Conservation (phyloP, 2,797 vertebrate genomes). For the Myotis daubentonii region DNA sequence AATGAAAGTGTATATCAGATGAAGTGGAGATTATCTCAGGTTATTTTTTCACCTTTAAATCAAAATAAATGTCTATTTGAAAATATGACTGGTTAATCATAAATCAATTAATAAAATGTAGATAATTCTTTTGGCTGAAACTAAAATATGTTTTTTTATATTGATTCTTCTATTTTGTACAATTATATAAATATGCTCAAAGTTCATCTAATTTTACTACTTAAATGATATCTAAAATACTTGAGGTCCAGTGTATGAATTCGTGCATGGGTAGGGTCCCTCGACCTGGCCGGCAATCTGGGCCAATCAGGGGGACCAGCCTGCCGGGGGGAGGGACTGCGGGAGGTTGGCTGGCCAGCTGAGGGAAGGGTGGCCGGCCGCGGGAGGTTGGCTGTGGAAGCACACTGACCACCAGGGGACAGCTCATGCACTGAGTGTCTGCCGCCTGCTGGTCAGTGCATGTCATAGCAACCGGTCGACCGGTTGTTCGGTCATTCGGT, state of each 20-base stretch:
- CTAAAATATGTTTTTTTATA: not conserved
- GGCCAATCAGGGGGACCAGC: no score
- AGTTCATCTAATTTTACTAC: not conserved
- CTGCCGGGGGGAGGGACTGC: no score
- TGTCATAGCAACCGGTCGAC: no score
- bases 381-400: no score
- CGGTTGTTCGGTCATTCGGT: no score
- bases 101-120: constrained; percentile 11
- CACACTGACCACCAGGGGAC: no score
- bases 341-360: no score
- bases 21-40: not conserved
- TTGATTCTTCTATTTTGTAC: not conserved
- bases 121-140: constrained; percentile 23
- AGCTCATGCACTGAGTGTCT: no score
- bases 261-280: fast-evolving
- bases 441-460: no score
- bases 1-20: not conserved
- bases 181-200: not conserved
- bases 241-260: no score
- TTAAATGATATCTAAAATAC: not conserved
- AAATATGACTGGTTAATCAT: constrained; percentile 52
- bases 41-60: constrained; percentile 50
- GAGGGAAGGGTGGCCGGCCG: no score
- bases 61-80: constrained; percentile 60
- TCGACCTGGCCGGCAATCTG: no score